Evolutionary conservation across 1,140 invertebrate species (phyloP), one percentile per base, ranked within the genome.

Genomic region (Drosophila novamexicana): DNA sequence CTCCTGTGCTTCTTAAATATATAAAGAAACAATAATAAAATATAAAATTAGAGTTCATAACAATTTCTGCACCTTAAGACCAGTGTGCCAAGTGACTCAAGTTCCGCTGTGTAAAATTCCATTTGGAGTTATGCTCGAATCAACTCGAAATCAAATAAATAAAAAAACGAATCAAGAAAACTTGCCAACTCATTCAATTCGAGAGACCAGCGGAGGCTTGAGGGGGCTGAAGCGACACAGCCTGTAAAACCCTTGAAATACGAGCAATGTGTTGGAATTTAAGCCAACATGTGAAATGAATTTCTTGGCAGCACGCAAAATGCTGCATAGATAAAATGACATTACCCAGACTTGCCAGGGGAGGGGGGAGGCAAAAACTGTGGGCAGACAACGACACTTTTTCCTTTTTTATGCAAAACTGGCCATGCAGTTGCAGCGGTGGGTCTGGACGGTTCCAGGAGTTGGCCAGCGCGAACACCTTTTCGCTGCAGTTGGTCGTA

Each of bases 401-500:
- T 45, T 37, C 37, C 47, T 36, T 22, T 14, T 42, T 71, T 62
- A 85, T 77, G 77, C 62, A 81, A 76, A 73, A 47, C 22, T 50
- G 34, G 22, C 49, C 45, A 59, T 53, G 57, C 67, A 65, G 67
- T 69, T 45, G 49, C 22, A 29, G 4, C 39, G 18, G 39, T 81
- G 49, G 52, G 53, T 47, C 10, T 9, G 7, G 7, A 4, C 12
- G 8, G 10, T 1, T 22, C 22, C 36, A 3, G 10, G 32, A 6
- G 22, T n/a, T 47, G 44, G 14, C 14, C 16, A 42, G 34, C 1
- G 37, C 1, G 44, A 34, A 37, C 42, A 44, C 53, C 16, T 22
- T 16, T 37, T n/a, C 29, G 52, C 49, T 88, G 83, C 72, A 83
- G 82, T 83, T 53, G 50, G 22, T 83, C 57, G 73, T 86, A 86